Evolutionary conservation across 2,888 invertebrate species (phyloP).

Genomic region (Sinodicranocentrus sp.): DNA sequence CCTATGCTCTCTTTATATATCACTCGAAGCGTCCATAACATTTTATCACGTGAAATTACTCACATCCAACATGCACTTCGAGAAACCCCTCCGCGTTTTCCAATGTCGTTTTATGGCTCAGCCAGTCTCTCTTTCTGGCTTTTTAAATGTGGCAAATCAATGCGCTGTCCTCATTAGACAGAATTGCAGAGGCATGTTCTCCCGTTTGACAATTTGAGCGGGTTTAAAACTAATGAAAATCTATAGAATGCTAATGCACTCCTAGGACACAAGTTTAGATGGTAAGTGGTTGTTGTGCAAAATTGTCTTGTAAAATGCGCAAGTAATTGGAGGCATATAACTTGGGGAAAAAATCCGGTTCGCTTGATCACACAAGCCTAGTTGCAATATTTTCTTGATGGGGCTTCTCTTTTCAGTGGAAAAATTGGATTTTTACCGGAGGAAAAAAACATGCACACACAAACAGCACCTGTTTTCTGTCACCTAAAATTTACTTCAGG

Average conservation of each 20-base stretch:
- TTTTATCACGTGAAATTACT: slow-evolving; percentile 47
- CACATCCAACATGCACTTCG: not conserved
- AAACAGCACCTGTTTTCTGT: slow-evolving; percentile 64
- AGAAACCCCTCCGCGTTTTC: slow-evolving; percentile 46
- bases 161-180: slow-evolving; percentile 54
- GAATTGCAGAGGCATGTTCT: slow-evolving; percentile 26
- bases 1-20: slow-evolving; percentile 29
- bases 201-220: slow-evolving; percentile 63
- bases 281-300: not conserved
- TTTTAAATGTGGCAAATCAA: slow-evolving; percentile 25
- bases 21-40: slow-evolving; percentile 25
- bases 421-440: slow-evolving; percentile 50
- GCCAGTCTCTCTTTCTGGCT: slow-evolving; percentile 12
- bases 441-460: slow-evolving; percentile 31
- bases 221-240: slow-evolving; percentile 50
- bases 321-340: too few relatives aligned
- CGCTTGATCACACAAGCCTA: too few relatives aligned
- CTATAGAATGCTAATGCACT: slow-evolving; percentile 1
- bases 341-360: too few relatives aligned
- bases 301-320: too few relatives aligned
- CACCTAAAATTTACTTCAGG: slow-evolving; percentile 59
- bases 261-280: not conserved
- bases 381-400: too few relatives aligned
- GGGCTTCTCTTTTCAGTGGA: not conserved
- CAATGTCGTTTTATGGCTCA: slow-evolving; percentile 53